Evolutionary conservation across 2,113 vertebrate genomes (phyloP).

Genomic region (Paradoxurus hermaphroditus): DNA sequence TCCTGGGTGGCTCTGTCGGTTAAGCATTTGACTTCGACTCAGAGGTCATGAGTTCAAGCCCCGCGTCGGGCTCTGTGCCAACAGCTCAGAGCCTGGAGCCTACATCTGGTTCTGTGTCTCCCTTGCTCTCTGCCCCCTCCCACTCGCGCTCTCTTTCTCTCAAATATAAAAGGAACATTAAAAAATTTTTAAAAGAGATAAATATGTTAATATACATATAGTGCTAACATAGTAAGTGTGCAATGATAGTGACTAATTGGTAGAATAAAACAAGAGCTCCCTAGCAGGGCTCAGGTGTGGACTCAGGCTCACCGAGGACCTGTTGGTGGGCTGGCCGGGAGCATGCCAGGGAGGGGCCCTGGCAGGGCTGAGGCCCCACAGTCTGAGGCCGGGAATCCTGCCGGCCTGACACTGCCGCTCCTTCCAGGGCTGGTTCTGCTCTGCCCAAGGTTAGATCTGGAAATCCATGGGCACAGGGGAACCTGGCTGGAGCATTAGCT

Average conservation of each 20-base stretch:
- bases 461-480: background rate
- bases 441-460: background rate
- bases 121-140: too few species aligned
- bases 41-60: too few species aligned
- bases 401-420: background rate
- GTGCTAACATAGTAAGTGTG: background rate
- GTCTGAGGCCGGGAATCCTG: background rate
- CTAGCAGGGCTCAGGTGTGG: background rate
- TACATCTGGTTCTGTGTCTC: too few species aligned
- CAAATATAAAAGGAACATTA: too few species aligned
- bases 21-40: too few species aligned
- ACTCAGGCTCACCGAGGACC: background rate
- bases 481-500: background rate
- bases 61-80: too few species aligned
- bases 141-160: too few species aligned
- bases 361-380: background rate
- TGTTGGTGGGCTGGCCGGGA: rapidly evolving
- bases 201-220: background rate
- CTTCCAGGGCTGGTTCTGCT: background rate
- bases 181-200: too few species aligned
- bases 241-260: background rate
- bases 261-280: background rate
- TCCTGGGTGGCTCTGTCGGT: too few species aligned
- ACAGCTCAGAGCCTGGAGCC: too few species aligned
- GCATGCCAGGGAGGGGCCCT: too few species aligned